phyloP scores from a whole-genome alignment of 2,888 invertebrate genomes.

The Drosophila niveifrons region DNA sequence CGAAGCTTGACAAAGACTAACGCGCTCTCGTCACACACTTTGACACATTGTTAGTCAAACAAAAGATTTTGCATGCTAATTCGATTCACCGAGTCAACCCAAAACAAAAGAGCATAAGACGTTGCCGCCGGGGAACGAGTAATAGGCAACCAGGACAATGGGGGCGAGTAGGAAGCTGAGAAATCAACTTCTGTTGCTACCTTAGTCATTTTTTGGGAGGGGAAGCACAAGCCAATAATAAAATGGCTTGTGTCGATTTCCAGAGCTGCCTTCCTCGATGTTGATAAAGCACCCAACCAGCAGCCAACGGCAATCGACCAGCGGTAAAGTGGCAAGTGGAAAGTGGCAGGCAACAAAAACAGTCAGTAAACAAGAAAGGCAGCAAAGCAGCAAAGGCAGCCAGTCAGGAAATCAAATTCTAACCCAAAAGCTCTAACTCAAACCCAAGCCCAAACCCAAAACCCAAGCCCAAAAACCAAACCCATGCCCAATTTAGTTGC shows the following conservation, averaged over 20 bases:
- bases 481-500: constrained; percentile 26
- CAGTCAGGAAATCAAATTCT: constrained; percentile 55
- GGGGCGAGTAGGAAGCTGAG: neutral
- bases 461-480: neutral
- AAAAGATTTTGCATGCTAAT: constrained; percentile 81
- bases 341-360: constrained; percentile 1
- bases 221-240: constrained; percentile 67
- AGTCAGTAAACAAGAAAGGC: constrained; percentile 6
- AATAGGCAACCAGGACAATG: constrained; percentile 8
- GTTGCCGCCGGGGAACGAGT: constrained; percentile 17
- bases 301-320: constrained; percentile 10
- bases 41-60: constrained; percentile 81
- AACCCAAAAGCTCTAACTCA: constrained; percentile 26
- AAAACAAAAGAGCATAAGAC: constrained; percentile 49
- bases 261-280: constrained; percentile 44
- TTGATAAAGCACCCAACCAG: constrained; percentile 60
- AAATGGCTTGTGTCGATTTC: constrained; percentile 73
- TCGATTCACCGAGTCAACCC: constrained; percentile 66
- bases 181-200: constrained; percentile 22
- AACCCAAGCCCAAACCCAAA: constrained; percentile 15
- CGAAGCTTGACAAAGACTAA: constrained; percentile 57
- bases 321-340: neutral
- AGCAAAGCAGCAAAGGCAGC: constrained; percentile 15
- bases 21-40: constrained; percentile 75
- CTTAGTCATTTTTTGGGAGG: constrained; percentile 19